Base-by-base conservation (phyloP, 1,140 invertebrate genomes). In the Drosophila repletoides region DNA sequence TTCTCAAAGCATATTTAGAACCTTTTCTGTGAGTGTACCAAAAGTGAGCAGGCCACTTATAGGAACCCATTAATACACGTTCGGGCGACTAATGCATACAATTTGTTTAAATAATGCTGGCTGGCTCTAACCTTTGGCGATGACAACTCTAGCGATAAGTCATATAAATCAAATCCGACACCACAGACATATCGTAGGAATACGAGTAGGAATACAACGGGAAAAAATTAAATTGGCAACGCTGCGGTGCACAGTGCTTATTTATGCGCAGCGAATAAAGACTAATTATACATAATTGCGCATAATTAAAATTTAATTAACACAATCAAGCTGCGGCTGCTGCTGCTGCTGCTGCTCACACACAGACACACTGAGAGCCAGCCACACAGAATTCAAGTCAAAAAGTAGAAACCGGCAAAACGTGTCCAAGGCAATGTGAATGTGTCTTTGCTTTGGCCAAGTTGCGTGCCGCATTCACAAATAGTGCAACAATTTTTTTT, bases 271-370 rank as follows among this genome's bases (percentile, higher is more conserved):
- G 38, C 38, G 40, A 53, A 22, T 31, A 14, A 38, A 40, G 56
- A 72, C 72, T 83, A 84, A 84, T 83, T 83, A 77, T 53, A 77
- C 69, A 77, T 77, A 81, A 81, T 83, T 83, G 72, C 60, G 60
- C 36, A 56, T 84, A 83, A 84, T 83, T 83, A 84, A 84, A 74
- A 74, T 79, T 83, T 83, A 83, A 83, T 83, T 83, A 83, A 84
- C 70, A 83, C 77, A 84, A 77, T 84, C 77, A 84, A 83, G 55
- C n/a, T n/a, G n/a, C n/a, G n/a, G n/a, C n/a, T n/a, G n/a, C n/a
- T n/a, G n/a, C n/a, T n/a, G n/a, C n/a, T n/a, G n/a, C n/a, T n/a
- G n/a, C 34, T 58, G 73, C 43, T 41, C 59, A 31, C 51, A 74
- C 58, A 33, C 28, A 3, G n/a, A 24, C 17, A 52, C 14, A 51